Evolutionary conservation across 2,113 vertebrate genomes (phyloP).

Genomic region (Tachysurus fulvidraco): DNA sequence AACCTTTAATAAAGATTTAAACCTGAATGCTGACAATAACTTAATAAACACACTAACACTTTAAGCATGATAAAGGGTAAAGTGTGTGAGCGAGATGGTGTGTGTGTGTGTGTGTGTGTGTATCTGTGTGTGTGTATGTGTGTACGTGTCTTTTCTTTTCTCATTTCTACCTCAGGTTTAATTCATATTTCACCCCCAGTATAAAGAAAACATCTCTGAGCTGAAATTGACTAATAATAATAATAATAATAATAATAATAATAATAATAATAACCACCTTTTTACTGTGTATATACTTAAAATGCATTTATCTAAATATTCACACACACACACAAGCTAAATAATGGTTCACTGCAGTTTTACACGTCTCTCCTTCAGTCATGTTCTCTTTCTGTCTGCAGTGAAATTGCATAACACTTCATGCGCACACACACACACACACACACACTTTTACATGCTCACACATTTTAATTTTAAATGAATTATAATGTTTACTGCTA

Average conservation of each 20-base stretch:
- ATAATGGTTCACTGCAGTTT: background rate
- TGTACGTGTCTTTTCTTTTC: too few relatives aligned
- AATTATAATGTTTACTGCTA: background rate
- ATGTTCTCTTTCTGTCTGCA: background rate
- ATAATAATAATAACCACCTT: background rate
- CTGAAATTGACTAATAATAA: background rate
- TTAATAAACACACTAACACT: too few relatives aligned
- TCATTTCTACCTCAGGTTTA: too few relatives aligned
- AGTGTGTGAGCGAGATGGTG: too few relatives aligned
- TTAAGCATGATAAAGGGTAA: too few relatives aligned
- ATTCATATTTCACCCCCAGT: too few relatives aligned
- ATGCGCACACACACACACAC: background rate
- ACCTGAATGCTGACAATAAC: too few relatives aligned
- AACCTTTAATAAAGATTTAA: too few relatives aligned
- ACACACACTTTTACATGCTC: background rate
- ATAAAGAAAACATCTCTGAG: too few relatives aligned
- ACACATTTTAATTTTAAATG: background rate
- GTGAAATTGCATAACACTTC: constrained; percentile 2
- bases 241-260: too few relatives aligned
- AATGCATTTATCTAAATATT: background rate
- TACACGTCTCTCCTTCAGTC: background rate
- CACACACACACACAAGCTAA: background rate
- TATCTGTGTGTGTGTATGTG: too few relatives aligned
- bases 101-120: too few relatives aligned
- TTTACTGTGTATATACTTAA: background rate